Base-by-base conservation (phyloP, 2,113 vertebrate species). In the Podarcis cretensis region DNA sequence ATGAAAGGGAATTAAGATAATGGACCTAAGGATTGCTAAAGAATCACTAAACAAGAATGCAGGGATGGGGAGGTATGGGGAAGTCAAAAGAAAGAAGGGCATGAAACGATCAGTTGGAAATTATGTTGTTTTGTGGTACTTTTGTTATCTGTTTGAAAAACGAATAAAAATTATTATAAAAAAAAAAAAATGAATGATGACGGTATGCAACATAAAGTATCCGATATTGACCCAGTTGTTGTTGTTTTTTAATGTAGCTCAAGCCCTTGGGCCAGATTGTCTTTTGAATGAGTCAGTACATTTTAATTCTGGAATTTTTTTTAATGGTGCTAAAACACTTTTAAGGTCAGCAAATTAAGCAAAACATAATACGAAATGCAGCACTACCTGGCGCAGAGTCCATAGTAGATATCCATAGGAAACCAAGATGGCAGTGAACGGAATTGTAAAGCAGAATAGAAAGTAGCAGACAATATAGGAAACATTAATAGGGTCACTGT, bases 381-480 rank as follows among this genome's bases (percentile, higher is more conserved):
- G 6, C 6, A 84, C 92, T 91, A 97, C 97, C 96, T 94, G 92
- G 63, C 95, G 94, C 4, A 97, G 87, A 0, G 95, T 97, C 96
- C 96, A 96, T 88, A 97, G 78, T 3, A 97, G 94, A 86, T 95
- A 96, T 4, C 89, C 10, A 32, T 96, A 97, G 14, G 96, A 97
- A 32, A 81, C 79, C 90, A 97, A 4, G 37, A 97, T 97, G 32
- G 96, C 81, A 65, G 87, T n/a, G 77, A 97, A 96, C 2, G 97
- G 97, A 57, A 96, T 78, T 1, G 96, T 95, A 82, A 97, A 97
- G 90, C 97, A 97, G 48, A 97, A 95, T 0, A 90, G 87, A 81
- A 97, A 97, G 84, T 96, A 98, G 85, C 92, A 92, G 66, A 97
- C 68, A 79, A 97, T 96, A 94, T 97, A 97, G 87, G 96, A 97